Base-by-base conservation (phyloP, 1,140 invertebrate genomes). In the Conus ventricosus region DNA sequence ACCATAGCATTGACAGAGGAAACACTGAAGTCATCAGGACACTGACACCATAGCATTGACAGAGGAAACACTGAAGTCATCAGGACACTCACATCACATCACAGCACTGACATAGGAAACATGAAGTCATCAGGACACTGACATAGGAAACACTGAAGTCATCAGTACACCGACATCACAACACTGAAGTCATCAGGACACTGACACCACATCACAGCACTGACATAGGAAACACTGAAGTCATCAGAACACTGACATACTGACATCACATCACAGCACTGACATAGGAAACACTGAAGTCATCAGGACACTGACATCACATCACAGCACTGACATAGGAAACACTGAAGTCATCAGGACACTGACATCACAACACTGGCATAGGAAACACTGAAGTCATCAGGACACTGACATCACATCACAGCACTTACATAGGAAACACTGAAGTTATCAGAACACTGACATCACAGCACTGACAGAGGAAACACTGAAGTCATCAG, bases 191-290 rank as follows among this genome's bases (percentile, higher is more conserved):
- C 39, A 39, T 3, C n/a, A 39, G 39, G 39, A 39, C n/a, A n/a
- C n/a, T n/a, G n/a, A n/a, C n/a, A n/a, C n/a, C n/a, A n/a, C n/a
- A n/a, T n/a, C n/a, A n/a, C 87, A 78, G 85, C 85, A 85, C 88
- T 90, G 88, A 87, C 89, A 76, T 71, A 88, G 67, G 67, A 85
- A 39, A 90, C 57, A 51, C 13, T 4, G 8, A 13, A 60, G 57
- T 11, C 78, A 39, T 54, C 0, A 3, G 11, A 5, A 80, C n/a
- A 80, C 4, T 17, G 11, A 80, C 39, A 80, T 4, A n/a, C n/a
- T n/a, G n/a, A n/a, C n/a, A n/a, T n/a, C n/a, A n/a, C n/a, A n/a
- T n/a, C 8, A 80, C 39, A 80, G n/a, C n/a, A 80, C 39, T 27
- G 39, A 80, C n/a, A 1, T 23, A n/a, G n/a, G n/a, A n/a, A n/a